Base-by-base conservation (phyloP, 2,797 vertebrate genomes). In the Serranus cabrilla region DNA sequence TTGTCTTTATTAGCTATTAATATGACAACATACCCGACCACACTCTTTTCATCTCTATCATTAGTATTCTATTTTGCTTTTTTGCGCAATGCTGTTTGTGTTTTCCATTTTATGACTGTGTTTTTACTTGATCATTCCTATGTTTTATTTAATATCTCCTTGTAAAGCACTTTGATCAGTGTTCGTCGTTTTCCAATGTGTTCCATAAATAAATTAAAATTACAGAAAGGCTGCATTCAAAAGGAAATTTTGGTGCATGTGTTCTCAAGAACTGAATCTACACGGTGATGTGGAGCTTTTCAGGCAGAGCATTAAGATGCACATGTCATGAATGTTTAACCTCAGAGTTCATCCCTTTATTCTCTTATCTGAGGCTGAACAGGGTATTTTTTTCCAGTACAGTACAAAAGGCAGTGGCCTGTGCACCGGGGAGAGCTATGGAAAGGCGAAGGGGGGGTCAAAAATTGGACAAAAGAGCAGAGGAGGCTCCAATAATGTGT, bases 401-500 rank as follows among this genome's bases (percentile, higher is more conserved):
- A 83, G 62, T 59, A 77, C 54, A 84, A 80, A 81, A 65, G 59
- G 40, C 69, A 72, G 68, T 55, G 62, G 57, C 64, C 59, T 58
- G 7, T 3, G 64, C 37, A 71, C 63, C 51, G 46, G 11, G 37
- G 31, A 43, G 49, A 65, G 49, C 58, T 39, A 34, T 46, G 1
- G 59, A 52, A 65, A 62, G 34, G 37, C 2, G 13, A 25, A 8
- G 50, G 55, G 21, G 18, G 51, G 17, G 59, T 55, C 7, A 31
- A 54, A 67, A 74, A 67, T 3, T 57, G 65, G 59, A 80, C 69
- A 81, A 82, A 82, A 58, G 76, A 62, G 62, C 69, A 47, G 76
- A 76, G 47, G 61, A 81, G 67, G 51, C 76, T 76, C 54, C 51
- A 27, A 49, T 76, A 83, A 82, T 82, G 61, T 80, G 77, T 79